These are phyloP conservation scores for Falco biarmicus DNA, from an alignment of 2,797 vertebrate species.

Conservation along the genomic window DNA sequence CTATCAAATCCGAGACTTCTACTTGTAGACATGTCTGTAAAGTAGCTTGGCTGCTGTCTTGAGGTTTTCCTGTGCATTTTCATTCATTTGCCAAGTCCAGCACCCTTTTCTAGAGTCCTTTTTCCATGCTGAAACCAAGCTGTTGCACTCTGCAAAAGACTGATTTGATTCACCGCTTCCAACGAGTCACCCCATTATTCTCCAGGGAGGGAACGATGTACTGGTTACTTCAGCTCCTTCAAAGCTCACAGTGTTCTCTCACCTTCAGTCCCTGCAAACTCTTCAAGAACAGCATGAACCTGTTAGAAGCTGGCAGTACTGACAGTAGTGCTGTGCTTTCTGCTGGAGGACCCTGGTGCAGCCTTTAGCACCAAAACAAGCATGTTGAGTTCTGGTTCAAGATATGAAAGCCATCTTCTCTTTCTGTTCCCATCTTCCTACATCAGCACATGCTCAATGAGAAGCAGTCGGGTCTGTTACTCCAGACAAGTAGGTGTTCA, in stretches of 20 bases:
- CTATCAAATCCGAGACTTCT: not conserved
- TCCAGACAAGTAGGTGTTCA: not conserved
- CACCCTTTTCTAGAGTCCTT: not conserved
- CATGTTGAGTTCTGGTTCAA: not conserved
- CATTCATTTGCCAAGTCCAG: not conserved
- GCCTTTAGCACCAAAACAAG: not conserved
- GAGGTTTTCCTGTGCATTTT: not conserved
- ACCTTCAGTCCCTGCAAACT: not conserved
- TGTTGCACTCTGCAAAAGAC: not conserved
- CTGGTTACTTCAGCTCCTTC: not conserved
- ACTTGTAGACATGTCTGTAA: not conserved
- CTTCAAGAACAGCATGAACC: not conserved
- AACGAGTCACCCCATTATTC: not conserved
- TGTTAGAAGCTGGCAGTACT: not conserved
- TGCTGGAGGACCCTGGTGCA: not conserved
- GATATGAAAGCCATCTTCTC: not conserved
- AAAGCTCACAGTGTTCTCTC: not conserved
- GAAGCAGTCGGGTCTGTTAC: not conserved
- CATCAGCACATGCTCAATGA: not conserved
- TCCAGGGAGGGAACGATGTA: not conserved
- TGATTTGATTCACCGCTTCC: not conserved
- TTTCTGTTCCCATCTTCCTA: not conserved
- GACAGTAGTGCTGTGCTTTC: not conserved
- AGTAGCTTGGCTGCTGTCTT: not conserved
- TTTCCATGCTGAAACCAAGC: not conserved